Conservation (phyloP, 2,113 vertebrate species). For the Crotophaga sulcirostris region DNA sequence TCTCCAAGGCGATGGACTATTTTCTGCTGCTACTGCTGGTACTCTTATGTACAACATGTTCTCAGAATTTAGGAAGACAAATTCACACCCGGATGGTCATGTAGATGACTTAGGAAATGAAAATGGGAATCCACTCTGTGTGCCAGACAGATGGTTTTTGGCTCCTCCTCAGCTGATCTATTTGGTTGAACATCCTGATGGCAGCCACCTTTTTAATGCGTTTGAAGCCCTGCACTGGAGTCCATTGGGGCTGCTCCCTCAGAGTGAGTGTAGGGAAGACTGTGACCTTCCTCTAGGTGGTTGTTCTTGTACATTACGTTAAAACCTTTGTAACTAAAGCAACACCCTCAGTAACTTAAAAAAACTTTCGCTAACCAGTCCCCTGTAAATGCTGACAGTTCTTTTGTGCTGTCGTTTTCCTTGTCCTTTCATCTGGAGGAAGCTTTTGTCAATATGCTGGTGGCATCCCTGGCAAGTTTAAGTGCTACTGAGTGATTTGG, state of each 20-base stretch:
- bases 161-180: not conserved
- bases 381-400: not conserved
- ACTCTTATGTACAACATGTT: not conserved
- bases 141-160: not conserved
- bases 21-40: not conserved
- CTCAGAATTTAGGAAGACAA: not conserved
- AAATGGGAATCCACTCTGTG: not conserved
- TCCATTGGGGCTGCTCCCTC: not conserved
- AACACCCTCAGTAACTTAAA: not conserved
- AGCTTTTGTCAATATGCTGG: not conserved
- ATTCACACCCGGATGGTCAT: not conserved
- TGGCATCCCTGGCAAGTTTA: not conserved
- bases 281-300: not conserved
- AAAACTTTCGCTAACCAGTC: not conserved
- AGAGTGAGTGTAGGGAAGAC: not conserved
- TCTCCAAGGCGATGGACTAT: not conserved
- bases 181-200: not conserved
- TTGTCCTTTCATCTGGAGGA: not conserved
- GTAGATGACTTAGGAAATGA: not conserved
- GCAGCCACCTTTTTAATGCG: not conserved
- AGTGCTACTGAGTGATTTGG: not conserved
- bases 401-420: not conserved
- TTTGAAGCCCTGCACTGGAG: not conserved
- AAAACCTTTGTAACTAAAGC: not conserved
- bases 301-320: not conserved